phyloP scores from a whole-genome alignment of 37 sponge, comb jelly and placozoan genomes.

The Dysidea cf. avara region DNA sequence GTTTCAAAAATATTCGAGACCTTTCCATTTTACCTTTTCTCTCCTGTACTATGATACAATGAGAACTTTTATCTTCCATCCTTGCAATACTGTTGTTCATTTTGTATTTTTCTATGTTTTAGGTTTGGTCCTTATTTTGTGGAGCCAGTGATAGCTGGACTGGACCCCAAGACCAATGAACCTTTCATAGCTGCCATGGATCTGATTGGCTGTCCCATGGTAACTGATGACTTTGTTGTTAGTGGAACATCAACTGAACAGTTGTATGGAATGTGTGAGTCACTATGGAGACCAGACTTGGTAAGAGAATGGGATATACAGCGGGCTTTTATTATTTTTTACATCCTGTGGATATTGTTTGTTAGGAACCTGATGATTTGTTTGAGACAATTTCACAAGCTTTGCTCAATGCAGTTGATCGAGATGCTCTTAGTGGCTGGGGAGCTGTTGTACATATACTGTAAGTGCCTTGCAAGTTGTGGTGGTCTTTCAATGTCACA shows the following conservation, averaged over 20 bases:
- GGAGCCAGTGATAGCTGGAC: constrained; percentile 95
- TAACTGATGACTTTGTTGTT: constrained; percentile 93
- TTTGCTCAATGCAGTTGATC: constrained; percentile 92
- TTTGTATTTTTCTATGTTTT: not conserved
- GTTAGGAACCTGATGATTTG: constrained; percentile 84
- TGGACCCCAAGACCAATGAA: constrained; percentile 79
- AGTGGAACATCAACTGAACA: constrained; percentile 94
- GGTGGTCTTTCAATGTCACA: not conserved
- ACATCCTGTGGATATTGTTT: not conserved
- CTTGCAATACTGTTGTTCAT: not conserved
- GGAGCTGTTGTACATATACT: constrained; percentile 95
- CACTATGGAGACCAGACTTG: constrained; percentile 95
- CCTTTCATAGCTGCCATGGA: constrained; percentile 96
- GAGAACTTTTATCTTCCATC: no score
- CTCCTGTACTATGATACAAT: no score
- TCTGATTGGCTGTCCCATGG: constrained; percentile 99
- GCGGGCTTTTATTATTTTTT: not conserved
- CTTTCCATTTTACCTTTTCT: no score
- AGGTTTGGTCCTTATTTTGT: constrained; percentile 98
- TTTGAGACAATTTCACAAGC: constrained; percentile 97
- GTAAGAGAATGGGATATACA: constrained; percentile 28
- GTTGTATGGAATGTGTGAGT: constrained; percentile 99
- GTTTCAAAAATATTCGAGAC: no score
- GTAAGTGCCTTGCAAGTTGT: constrained; percentile 34
- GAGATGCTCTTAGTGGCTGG: constrained; percentile 98